Base-by-base conservation (phyloP, 2,888 invertebrate species). In the Clepsis dumicolana region DNA sequence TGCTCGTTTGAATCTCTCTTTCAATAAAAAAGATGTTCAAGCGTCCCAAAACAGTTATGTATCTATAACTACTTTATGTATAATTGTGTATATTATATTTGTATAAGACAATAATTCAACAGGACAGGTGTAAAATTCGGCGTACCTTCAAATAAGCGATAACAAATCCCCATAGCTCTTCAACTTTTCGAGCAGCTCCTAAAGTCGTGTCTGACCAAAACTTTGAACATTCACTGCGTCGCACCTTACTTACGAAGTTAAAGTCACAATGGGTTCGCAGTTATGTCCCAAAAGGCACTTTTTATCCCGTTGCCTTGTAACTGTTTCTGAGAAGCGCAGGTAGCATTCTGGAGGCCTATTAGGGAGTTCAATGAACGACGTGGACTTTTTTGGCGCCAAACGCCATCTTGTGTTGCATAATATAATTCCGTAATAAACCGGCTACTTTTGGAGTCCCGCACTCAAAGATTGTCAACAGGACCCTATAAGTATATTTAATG, bases 281-380 rank as follows among this genome's bases (percentile, higher is more conserved):
- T 50, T 50, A 56, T 16, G 27, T 61, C 63, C 57, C 52, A 57
- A 44, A 35, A 16, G 57, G 16, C 29, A 27, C 44, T 68, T 68
- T 64, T 68, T 68, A 64, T 53, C 64, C 63, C 67, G 21, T 38
- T 56, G 29, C 14, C 54, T 14, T 35, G 16, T 27, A 18, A 48
- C 24, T 16, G 50, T 53, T 70, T 72, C 72, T 38, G 25, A 69
- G 71, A 70, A 68, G 12, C 21, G 52, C 70, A 71, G 72, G 71
- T 69, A 72, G 65, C 63, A 25, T 24, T 35, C 24, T 59, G 53
- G 25, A 48, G 21, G 21, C 18, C 70, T 70, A 70, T 66, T 66
- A 53, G 18, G 41, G 41, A 59, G 70, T 70, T 63, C 66, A 66
- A 25, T 63, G 66, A 59, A 66, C 70, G 62, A 38, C 27, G 5